A percentile compares a stretch with the other conserved stretches of the same genome.
Conservation (phyloP, 2,797 vertebrate genomes). For the Chaetophractus vellerosus region DNA sequence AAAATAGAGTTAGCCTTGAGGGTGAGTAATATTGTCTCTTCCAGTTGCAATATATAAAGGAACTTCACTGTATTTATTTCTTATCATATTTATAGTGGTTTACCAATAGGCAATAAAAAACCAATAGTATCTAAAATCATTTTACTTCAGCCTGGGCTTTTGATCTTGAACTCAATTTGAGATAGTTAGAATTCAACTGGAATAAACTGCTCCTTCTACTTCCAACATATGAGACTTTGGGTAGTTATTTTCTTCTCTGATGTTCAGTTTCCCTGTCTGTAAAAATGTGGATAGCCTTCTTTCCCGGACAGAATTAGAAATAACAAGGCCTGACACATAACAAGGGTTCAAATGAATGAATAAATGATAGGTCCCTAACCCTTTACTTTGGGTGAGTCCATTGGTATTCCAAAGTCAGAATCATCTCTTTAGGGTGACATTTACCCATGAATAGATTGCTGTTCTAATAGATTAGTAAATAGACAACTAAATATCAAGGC, state of each 20-base stretch:
- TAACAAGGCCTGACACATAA: neutral
- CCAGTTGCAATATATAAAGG: neutral
- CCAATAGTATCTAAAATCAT: neutral
- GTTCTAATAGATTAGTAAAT: neutral
- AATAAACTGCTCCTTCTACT: neutral
- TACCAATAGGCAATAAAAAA: neutral
- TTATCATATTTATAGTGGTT: neutral
- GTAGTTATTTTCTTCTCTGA: neutral
- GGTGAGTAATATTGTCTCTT: neutral
- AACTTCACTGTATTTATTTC: neutral
- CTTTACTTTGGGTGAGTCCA: neutral
- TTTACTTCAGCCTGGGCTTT: constrained; percentile 24
- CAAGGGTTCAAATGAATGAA: neutral
- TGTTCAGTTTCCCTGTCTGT: neutral
- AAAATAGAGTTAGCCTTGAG: constrained; percentile 23
- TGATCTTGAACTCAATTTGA: constrained; percentile 4
- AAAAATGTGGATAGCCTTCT: neutral
- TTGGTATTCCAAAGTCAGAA: neutral
- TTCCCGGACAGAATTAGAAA: neutral
- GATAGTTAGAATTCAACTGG: neutral
- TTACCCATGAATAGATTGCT: neutral
- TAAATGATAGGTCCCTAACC: neutral
- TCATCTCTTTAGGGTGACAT: neutral
- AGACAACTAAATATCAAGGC: neutral
- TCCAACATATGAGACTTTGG: neutral